Conservation (phyloP, 2,797 vertebrate genomes). For the Pitangus sulphuratus region DNA sequence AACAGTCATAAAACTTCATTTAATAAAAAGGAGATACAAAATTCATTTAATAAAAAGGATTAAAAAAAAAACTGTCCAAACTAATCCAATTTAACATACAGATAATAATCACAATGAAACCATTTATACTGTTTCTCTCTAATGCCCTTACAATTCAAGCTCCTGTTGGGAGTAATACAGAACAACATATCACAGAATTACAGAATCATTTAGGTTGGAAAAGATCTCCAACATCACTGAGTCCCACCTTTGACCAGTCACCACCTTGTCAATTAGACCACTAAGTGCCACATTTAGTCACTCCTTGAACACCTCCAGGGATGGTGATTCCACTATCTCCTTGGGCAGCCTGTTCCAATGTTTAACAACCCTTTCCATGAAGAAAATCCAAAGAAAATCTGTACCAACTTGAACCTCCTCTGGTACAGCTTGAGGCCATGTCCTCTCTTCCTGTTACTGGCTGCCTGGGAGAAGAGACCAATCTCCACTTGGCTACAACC, state of each 20-base stretch:
- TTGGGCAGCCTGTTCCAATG: background rate
- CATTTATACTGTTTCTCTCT: background rate
- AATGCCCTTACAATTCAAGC: background rate
- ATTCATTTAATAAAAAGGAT: background rate
- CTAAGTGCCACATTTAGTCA: background rate
- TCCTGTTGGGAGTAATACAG: background rate
- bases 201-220: background rate
- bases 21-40: background rate
- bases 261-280: background rate
- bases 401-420: background rate
- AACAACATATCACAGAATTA: background rate
- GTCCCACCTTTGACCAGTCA: background rate
- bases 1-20: background rate
- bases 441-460: background rate
- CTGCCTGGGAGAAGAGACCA: background rate
- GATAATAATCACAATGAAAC: background rate
- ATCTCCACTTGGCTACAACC: background rate
- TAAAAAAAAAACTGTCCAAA: background rate
- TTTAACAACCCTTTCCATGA: background rate
- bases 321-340: background rate
- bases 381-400: background rate
- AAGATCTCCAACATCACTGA: background rate
- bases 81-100: background rate
- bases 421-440: background rate
- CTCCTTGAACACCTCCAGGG: background rate